These are phyloP conservation scores for Cairina moschata DNA, from an alignment of 2,113 vertebrate species.

Conservation along the genomic window DNA sequence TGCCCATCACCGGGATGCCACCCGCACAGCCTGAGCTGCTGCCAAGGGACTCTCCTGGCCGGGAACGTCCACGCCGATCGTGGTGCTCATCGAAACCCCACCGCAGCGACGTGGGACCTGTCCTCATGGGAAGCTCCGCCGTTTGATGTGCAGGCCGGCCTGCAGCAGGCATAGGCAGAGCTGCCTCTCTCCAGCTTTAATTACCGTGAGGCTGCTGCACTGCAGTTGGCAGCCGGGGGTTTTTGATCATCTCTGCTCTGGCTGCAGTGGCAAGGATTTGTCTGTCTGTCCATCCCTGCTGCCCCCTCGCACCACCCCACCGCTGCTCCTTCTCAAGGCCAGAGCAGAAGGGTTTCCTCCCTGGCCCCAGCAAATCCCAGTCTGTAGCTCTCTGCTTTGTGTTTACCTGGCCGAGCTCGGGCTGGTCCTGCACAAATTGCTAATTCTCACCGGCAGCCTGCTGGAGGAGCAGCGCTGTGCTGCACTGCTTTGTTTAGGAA, in stretches of 20 bases:
- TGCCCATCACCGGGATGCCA: background rate
- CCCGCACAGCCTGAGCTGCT: background rate
- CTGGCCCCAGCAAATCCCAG: rapidly evolving
- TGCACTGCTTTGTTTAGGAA: background rate
- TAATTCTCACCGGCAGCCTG: background rate
- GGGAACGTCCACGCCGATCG: rapidly evolving
- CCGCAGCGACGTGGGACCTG: background rate
- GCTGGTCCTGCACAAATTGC: background rate
- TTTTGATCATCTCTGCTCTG: background rate
- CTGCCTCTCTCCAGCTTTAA: background rate
- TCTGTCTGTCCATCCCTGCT: background rate
- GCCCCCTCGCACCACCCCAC: rapidly evolving
- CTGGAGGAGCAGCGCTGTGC: background rate
- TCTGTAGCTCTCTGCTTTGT: background rate
- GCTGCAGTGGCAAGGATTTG: background rate
- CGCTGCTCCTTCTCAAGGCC: background rate
- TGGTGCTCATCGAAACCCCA: background rate
- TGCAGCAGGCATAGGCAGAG: background rate
- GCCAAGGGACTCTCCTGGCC: background rate
- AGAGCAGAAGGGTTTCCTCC: background rate
- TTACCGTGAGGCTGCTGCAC: background rate
- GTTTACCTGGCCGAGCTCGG: background rate
- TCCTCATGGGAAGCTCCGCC: background rate
- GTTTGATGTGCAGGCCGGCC: background rate
- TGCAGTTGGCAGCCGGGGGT: background rate